Evolutionary conservation across 1,140 invertebrate species (phyloP), one percentile per base, ranked within the genome.

Genomic region (Atta colombica): DNA sequence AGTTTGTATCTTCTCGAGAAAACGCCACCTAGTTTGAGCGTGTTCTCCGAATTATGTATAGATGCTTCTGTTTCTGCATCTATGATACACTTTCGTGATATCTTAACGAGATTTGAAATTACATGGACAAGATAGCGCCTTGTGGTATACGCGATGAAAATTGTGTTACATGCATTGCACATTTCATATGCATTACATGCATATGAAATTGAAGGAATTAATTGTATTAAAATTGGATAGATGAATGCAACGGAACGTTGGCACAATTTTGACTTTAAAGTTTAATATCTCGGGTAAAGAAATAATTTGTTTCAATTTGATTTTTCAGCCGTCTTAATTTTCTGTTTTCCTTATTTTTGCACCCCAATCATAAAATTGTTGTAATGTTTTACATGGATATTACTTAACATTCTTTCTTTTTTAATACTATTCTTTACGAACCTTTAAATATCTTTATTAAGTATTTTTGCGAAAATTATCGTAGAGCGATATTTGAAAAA

Each of bases 1-100:
- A 85, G 74, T 85, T 68, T 85, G 61, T 85, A 85, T 80, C 53
- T 77, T 53, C 39, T 49, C 49, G n/a, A 51, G 39, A 55, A 39
- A 58, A 77, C 31, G 58, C 21, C 10, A 12, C 18, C 55, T 12
- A 8, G 31, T 21, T 16, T 25, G 7, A 5, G 55, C 10, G 14
- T 68, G 65, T 8, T 74, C 35, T n/a, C 25, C 25, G 3, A 39
- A 75, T 74, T 74, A 51, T 12, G 18, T 82, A 66, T 45, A 25
- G 80, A 74, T 82, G 28, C 5, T 63, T 84, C 60, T 35, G 28
- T 72, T 69, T 71, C 25, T 74, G 14, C 49, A 63, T 55, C n/a
- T 55, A n/a, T 12, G 6, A 49, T 71, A 63, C 18, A 63, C 25
- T 82, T 49, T 45, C 35, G 68, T 31, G n/a, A 45, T 21, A 31